Evolutionary conservation across 2,113 vertebrate genomes (phyloP).

Genomic region (Notiomystis cincta): DNA sequence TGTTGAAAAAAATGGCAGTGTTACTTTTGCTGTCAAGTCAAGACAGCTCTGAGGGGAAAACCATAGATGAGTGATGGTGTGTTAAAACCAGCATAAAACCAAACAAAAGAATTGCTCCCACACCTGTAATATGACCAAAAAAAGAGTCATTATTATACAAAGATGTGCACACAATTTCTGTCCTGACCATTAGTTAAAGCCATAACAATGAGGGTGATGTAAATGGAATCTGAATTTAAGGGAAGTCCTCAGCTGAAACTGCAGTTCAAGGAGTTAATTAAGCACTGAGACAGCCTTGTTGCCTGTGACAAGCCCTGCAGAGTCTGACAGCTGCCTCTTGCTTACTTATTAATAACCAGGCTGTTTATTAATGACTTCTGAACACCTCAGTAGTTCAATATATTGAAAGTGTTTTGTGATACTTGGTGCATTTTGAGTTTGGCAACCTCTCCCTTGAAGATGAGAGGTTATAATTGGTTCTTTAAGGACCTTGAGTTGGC

Average conservation of each 20-base stretch:
- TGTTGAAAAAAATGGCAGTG: neutral
- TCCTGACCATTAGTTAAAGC: neutral
- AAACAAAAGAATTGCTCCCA: constrained; percentile 9
- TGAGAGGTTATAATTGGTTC: neutral
- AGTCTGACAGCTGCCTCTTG: neutral
- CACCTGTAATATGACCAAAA: neutral
- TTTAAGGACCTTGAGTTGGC: neutral
- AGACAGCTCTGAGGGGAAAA: constrained; percentile 20
- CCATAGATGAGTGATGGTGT: neutral
- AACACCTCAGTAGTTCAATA: neutral
- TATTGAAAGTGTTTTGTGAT: neutral
- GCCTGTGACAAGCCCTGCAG: neutral
- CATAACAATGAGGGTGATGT: neutral
- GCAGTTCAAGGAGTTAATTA: neutral
- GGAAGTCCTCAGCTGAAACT: neutral
- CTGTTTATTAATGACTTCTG: neutral
- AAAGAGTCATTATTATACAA: neutral
- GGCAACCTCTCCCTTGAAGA: neutral
- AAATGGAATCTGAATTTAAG: neutral
- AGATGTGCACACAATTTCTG: neutral
- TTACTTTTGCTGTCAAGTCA: constrained; percentile 36
- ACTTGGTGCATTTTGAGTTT: neutral
- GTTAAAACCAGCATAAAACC: neutral
- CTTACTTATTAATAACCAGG: neutral
- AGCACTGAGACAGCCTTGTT: neutral